phyloP scores from a whole-genome alignment of 2,888 invertebrate genomes.

The Oasisia sp. region DNA sequence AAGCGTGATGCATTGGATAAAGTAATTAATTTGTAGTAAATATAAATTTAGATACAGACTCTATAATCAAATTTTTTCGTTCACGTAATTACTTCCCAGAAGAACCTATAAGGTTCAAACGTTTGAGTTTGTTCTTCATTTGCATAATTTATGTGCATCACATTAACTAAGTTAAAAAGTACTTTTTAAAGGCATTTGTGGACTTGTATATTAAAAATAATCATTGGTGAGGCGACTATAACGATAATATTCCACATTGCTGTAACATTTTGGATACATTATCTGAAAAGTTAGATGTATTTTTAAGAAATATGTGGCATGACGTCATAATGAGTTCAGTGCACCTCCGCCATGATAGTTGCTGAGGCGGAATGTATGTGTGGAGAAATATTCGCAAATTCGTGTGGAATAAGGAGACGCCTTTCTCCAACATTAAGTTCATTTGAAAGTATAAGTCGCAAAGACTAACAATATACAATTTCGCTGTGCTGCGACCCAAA shows the following conservation, averaged over 20 bases:
- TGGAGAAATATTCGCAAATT: slow-evolving; percentile 33
- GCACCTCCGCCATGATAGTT: slow-evolving; percentile 34
- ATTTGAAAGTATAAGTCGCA: slow-evolving; percentile 37
- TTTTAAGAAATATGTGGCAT: slow-evolving; percentile 1
- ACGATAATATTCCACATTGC: background rate
- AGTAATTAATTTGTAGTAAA: background rate
- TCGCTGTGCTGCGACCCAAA: slow-evolving; percentile 30
- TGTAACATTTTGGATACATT: background rate
- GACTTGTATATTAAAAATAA: background rate
- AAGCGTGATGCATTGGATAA: background rate
- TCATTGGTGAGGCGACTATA: background rate
- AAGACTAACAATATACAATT: slow-evolving; percentile 34
- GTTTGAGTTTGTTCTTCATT: background rate
- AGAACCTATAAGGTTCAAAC: background rate
- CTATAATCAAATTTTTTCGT: background rate
- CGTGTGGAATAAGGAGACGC: slow-evolving; percentile 37
- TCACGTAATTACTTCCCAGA: background rate
- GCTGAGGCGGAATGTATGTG: slow-evolving; percentile 29
- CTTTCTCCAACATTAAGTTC: slow-evolving; percentile 32
- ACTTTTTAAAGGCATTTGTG: background rate
- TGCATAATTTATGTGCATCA: slow-evolving; percentile 1
- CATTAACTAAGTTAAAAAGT: background rate
- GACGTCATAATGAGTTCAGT: slow-evolving; percentile 27
- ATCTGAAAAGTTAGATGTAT: background rate
- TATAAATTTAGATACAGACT: background rate